Evolutionary conservation across 2,113 vertebrate species (phyloP), one percentile per base, ranked within the genome.

Genomic region (human (Homo sapiens)): DNA sequence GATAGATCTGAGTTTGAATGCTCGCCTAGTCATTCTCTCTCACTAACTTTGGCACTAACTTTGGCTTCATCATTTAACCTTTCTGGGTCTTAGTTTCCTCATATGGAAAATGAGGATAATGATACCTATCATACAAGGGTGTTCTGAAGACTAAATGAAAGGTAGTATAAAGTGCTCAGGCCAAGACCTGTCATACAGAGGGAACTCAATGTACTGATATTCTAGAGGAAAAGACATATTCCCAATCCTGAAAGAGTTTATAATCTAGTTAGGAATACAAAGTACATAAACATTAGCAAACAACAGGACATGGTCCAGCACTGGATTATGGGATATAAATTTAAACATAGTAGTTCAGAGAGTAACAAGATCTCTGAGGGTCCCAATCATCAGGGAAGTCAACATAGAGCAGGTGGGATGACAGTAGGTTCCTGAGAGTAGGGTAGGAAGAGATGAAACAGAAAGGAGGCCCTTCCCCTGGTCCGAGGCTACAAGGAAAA

Each of bases 251-350:
- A 95, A 89, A 45, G 57, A 68, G 57, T 38, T 95, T 85, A 88
- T 52, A 84, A 72, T 84, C n/a, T 70, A 76, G 75, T 66, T 90
- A 83, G n/a, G 52, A 81, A 88, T 25, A 55, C 1, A 75, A 75
- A 88, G 61, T 68, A n/a, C 0, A 89, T 79, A 83, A 96, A 91
- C 32, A 87, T 84, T 97, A 96, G 70, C 79, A 90, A 92, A 85
- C 27, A 92, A 80, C 8, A 93, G 52, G 3, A 87, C 52, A 59
- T 17, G n/a, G 79, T 55, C 32, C 38, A 87, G 61, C 23, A 72
- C 22, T 55, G 72, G 57, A 72, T 50, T 32, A 48, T 38, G 11
- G 55, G 38, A 61, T 50, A 68, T 16, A 85, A 48, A 5, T 48
- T 84, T 70, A 85, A 87, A 80, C 18, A 18, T 48, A 90, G n/a